phyloP scores from a whole-genome alignment of 2,888 invertebrate genomes.

The Mythimna vitellina region DNA sequence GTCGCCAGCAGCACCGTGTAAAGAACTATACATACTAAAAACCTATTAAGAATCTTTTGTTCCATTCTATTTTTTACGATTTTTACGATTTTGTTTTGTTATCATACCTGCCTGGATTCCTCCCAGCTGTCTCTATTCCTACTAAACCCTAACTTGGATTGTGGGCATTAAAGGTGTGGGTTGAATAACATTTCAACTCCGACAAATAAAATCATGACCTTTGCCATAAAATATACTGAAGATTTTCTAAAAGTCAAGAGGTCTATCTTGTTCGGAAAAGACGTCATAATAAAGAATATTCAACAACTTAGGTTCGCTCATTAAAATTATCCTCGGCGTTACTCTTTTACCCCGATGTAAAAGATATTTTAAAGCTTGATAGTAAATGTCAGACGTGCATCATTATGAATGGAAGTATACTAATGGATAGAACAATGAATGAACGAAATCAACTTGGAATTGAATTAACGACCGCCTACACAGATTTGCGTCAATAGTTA shows the following conservation, averaged over 20 bases:
- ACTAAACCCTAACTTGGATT: constrained; percentile 27
- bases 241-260: constrained; percentile 43
- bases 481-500: constrained; percentile 64
- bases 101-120: neutral
- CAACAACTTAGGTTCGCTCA: constrained; percentile 26
- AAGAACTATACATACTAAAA: constrained; percentile 14
- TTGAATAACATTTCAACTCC: constrained; percentile 43
- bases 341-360: constrained; percentile 7
- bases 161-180: constrained; percentile 34
- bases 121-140: constrained; percentile 27
- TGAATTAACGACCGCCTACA: constrained; percentile 59
- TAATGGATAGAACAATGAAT: constrained; percentile 75
- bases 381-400: constrained; percentile 32
- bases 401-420: constrained; percentile 71
- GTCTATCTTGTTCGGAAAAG: constrained; percentile 27
- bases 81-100: too few species aligned
- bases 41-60: constrained; percentile 22
- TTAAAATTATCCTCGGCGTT: constrained; percentile 30
- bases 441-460: constrained; percentile 70
- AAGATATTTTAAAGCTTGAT: constrained; percentile 26
- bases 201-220: constrained; percentile 48
- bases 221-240: constrained; percentile 41
- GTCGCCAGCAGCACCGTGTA: constrained; percentile 46
- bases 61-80: constrained; percentile 5
- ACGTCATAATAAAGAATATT: constrained; percentile 35